phyloP scores from a whole-genome alignment of 30 jellyfish, hydroid and myxozoan genomes.

The Cassiopea andromeda region DNA sequence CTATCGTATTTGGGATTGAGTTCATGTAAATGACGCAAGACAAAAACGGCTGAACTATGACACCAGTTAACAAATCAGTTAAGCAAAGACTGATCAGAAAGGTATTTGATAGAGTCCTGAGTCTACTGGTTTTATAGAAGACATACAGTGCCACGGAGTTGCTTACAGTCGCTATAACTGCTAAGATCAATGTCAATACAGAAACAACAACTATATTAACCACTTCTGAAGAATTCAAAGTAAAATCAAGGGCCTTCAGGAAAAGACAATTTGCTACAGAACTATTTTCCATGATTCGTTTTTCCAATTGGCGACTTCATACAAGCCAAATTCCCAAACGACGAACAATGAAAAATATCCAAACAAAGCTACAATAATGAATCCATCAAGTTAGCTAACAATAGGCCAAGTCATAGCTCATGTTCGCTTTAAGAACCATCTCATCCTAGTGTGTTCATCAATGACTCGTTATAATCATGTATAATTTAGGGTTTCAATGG shows the following conservation, averaged over 20 bases:
- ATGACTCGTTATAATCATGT: too few species aligned
- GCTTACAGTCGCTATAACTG: conserved; percentile 45
- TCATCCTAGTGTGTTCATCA: too few species aligned
- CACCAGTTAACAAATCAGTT: conserved; percentile 63
- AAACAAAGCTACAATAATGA: too few species aligned
- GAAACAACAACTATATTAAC: conserved; percentile 55
- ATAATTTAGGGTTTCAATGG: too few species aligned
- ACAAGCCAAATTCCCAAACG: too few species aligned
- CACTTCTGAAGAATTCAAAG: not conserved
- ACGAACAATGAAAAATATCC: too few species aligned
- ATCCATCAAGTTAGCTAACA: too few species aligned
- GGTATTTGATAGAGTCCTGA: conserved; percentile 46
- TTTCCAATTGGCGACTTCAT: too few species aligned
- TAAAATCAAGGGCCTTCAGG: not conserved
- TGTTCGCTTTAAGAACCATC: too few species aligned
- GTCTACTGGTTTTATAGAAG: conserved; percentile 26
- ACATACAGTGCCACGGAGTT: conserved; percentile 44
- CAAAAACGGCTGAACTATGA: conserved; percentile 65
- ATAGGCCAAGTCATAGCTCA: too few species aligned
- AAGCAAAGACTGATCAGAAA: conserved; percentile 59
- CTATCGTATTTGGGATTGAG: not conserved
- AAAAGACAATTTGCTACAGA: conserved; percentile 18
- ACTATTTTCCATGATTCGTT: not conserved
- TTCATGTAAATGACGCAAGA: conserved; percentile 37
- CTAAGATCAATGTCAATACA: conserved; percentile 24